Evolutionary conservation across 2,797 vertebrate species (phyloP).

Genomic region (Loris lydekkerianus): DNA sequence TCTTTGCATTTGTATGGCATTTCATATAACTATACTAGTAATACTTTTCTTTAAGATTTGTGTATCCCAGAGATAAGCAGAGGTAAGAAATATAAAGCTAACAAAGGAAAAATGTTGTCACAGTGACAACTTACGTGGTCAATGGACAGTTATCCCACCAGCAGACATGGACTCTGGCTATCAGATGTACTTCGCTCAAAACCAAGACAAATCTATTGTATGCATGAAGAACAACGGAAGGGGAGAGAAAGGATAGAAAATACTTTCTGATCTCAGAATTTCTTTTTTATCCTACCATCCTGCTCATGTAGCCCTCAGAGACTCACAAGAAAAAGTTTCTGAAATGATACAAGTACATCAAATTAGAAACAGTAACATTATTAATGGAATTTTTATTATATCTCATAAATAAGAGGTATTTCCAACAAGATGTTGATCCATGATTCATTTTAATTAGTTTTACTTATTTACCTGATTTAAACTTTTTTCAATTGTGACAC

Average conservation of each 20-base stretch:
- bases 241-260: not conserved
- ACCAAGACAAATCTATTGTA: not conserved
- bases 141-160: not conserved
- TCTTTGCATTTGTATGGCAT: not conserved
- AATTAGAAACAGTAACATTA: constrained; percentile 51
- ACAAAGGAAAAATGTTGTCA: not conserved
- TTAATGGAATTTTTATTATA: constrained; percentile 72
- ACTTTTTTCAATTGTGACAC: constrained; percentile 68
- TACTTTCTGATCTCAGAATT: not conserved
- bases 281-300: not conserved
- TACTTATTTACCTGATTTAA: constrained; percentile 77
- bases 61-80: not conserved
- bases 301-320: not conserved
- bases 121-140: not conserved
- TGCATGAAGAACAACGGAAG: not conserved
- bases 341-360: constrained; percentile 60
- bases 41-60: not conserved
- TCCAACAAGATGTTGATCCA: constrained; percentile 56
- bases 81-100: not conserved
- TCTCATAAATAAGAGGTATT: constrained; percentile 69
- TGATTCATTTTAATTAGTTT: constrained; percentile 78
- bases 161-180: not conserved
- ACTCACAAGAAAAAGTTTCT: not conserved
- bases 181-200: not conserved
- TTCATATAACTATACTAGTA: not conserved